Evolutionary conservation across 2,113 vertebrate genomes (phyloP).

Genomic region (Lota lota): DNA sequence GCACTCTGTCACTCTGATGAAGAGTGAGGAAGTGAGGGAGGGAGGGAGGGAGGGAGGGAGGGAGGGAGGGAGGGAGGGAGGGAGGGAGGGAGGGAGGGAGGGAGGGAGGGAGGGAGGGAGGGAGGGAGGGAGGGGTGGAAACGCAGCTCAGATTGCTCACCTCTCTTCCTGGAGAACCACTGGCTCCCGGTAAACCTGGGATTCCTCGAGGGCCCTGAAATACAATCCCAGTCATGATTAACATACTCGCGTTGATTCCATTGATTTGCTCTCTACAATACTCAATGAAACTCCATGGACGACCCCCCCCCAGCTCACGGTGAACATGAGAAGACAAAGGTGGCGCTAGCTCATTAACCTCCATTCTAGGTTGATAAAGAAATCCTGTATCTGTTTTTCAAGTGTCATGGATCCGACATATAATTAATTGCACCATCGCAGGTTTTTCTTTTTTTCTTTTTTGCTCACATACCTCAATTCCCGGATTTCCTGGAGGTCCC

Average conservation of each 20-base stretch:
- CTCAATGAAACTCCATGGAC: too few relatives aligned
- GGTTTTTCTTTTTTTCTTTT: not conserved
- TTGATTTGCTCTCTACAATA: too few relatives aligned
- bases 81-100: not conserved
- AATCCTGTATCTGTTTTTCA: not conserved
- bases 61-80: conserved; percentile 1
- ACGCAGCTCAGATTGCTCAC: conserved; percentile 64
- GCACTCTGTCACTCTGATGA: too few relatives aligned
- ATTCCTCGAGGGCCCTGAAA: conserved; percentile 84
- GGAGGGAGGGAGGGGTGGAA: conserved; percentile 3
- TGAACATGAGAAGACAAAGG: too few relatives aligned
- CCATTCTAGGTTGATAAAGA: not conserved
- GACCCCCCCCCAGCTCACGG: too few relatives aligned
- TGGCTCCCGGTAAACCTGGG: conserved; percentile 80
- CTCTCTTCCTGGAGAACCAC: conserved; percentile 80
- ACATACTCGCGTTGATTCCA: too few relatives aligned
- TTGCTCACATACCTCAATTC: conserved; percentile 79
- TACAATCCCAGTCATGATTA: conserved; percentile 2
- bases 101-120: not conserved
- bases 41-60: not conserved
- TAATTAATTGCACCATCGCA: not conserved
- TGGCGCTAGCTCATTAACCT: too few relatives aligned
- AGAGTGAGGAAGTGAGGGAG: not conserved
- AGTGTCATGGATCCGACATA: conserved; percentile 10
- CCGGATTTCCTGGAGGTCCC: conserved; percentile 84